phyloP scores from a whole-genome alignment of 2,888 invertebrate species.

The Mesopsocus fuscifrons region DNA sequence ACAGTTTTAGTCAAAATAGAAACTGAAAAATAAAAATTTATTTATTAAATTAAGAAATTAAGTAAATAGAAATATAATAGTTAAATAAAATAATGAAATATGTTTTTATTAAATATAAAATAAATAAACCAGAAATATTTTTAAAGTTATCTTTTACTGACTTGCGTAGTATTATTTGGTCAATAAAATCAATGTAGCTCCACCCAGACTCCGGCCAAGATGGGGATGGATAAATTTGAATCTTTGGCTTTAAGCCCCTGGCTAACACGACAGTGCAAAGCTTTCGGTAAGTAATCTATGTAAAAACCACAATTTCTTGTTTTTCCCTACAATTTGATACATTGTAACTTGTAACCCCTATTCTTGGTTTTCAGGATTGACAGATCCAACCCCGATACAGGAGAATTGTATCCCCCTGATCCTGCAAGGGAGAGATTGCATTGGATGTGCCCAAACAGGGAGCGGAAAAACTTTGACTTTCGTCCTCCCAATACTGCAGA shows the following conservation, averaged over 20 bases:
- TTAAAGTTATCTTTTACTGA: too few relatives aligned
- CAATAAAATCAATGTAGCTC: too few relatives aligned
- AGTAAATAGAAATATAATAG: too few relatives aligned
- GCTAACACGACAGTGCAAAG: constrained; percentile 49
- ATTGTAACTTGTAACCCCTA: too few relatives aligned
- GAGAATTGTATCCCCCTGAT: constrained; percentile 60
- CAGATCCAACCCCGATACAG: constrained; percentile 64
- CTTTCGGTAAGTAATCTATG: constrained; percentile 36
- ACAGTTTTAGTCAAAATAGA: too few relatives aligned
- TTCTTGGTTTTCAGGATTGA: constrained; percentile 38
- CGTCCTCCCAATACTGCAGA: constrained; percentile 82
- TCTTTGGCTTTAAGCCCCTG: constrained; percentile 48
- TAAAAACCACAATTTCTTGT: constrained; percentile 1
- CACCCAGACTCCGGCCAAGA: too few relatives aligned
- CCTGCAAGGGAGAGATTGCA: constrained; percentile 63
- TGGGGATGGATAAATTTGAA: constrained; percentile 33
- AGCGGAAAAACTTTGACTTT: constrained; percentile 98
- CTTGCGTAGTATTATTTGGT: too few relatives aligned
- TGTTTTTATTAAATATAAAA: too few relatives aligned
- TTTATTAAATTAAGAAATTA: too few relatives aligned
- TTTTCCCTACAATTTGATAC: constrained; percentile 11
- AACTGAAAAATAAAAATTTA: too few relatives aligned
- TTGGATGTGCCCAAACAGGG: constrained; percentile 94
- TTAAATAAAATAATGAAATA: too few relatives aligned
- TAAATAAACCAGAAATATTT: too few relatives aligned